phyloP scores from a whole-genome alignment of 2,113 vertebrate genomes.

The Myodes glareolus region DNA sequence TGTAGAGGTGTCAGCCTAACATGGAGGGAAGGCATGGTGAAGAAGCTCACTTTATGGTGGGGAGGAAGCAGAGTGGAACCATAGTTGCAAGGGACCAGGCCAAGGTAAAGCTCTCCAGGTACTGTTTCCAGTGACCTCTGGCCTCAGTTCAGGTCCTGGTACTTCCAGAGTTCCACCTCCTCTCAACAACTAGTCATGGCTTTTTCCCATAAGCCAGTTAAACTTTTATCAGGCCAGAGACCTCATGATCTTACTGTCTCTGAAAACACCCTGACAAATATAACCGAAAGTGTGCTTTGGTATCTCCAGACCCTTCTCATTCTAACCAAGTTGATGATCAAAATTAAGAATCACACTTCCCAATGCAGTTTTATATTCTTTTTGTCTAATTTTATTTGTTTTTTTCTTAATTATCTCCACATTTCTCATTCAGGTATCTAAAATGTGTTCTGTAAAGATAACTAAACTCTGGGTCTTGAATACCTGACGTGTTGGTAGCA shows the following conservation, averaged over 20 bases:
- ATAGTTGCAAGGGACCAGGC: background rate
- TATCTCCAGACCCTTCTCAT: background rate
- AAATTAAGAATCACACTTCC: background rate
- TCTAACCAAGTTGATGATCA: background rate
- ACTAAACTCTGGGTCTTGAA: background rate
- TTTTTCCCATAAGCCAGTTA: background rate
- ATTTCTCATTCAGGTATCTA: background rate
- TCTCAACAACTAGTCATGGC: background rate
- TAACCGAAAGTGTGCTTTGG: background rate
- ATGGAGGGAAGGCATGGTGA: background rate
- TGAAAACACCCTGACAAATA: background rate
- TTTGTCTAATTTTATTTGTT: slow-evolving; percentile 21
- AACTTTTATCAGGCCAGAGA: background rate
- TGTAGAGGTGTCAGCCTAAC: background rate
- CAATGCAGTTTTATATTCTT: background rate
- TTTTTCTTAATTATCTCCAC: background rate
- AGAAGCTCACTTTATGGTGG: background rate
- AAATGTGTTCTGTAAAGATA: background rate
- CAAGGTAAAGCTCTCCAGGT: background rate
- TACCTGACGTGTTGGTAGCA: background rate
- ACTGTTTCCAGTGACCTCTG: background rate
- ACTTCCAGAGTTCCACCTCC: background rate
- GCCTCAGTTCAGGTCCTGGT: no score
- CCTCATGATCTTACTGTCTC: background rate
- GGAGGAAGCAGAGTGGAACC: background rate